phyloP scores from a whole-genome alignment of 1,140 invertebrate genomes.

The Nasonia vitripennis region DNA sequence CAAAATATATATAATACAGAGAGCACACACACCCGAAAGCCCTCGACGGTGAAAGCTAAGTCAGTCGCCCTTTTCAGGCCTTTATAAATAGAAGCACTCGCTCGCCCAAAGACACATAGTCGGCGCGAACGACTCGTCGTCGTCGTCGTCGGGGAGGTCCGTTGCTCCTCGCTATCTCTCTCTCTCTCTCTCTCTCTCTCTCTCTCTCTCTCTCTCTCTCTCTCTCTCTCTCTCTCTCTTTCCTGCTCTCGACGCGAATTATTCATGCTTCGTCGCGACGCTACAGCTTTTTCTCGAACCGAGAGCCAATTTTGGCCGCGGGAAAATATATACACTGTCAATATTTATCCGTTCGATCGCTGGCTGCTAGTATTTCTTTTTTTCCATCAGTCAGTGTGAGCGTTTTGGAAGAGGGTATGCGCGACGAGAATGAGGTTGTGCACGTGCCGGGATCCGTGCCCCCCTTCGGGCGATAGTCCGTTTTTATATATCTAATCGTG shows the following conservation, averaged over 20 bases:
- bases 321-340: not conserved
- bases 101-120: not conserved
- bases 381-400: too few relatives aligned
- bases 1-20: too few relatives aligned
- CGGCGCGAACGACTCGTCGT: too few relatives aligned
- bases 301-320: too few relatives aligned
- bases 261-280: not conserved
- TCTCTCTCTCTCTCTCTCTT: not conserved
- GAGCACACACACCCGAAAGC: not conserved
- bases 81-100: slow-evolving; percentile 18
- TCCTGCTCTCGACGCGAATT: not conserved
- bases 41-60: not conserved
- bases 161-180: too few relatives aligned
- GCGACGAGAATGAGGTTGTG: not conserved
- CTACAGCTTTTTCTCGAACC: too few relatives aligned
- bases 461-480: not conserved
- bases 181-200: too few relatives aligned
- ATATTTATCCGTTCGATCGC: not conserved
- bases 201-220: not conserved
- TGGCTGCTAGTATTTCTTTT: not conserved
- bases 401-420: not conserved
- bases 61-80: not conserved
- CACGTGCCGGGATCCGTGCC: not conserved
- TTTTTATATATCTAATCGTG: not conserved
- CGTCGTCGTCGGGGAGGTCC: not conserved